Base-by-base conservation (phyloP, 2,888 invertebrate genomes). In the Hirtodrosophila alboralis region DNA sequence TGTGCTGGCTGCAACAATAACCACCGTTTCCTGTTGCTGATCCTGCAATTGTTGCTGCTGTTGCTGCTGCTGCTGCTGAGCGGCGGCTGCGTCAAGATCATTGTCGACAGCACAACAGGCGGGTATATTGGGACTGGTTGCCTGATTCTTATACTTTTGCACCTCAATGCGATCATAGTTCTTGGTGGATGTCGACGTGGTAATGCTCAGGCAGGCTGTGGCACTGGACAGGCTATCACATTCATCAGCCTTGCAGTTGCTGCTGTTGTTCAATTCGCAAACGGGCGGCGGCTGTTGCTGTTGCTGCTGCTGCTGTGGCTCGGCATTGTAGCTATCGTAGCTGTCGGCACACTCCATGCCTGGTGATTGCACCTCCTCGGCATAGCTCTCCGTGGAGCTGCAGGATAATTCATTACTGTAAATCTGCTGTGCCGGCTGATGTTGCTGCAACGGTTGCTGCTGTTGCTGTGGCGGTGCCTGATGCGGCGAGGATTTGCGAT, bases 101-200 rank as follows among this genome's bases (percentile, higher is more conserved):
- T 85, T 87, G 33, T 84, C 80, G 18, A 44, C 59, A 5, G 71
- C 71, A 81, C 79, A 85, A 47, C 79, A 85, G 48, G 69, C 75
- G 10, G 91, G 91, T 76, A 91, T 90, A 60, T 91, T 91, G 53
- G 91, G 91, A 86, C 91, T 91, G 59, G 91, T 91, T 51, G 91
- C 90, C 81, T 91, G 91, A 66, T 90, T 89, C 70, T 90, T 91
- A 48, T 89, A 89, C 72, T 89, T 90, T 57, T 90, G 91, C 63
- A 90, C 89, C 73, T 90, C 90, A 49, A 90, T 90, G 63, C 87
- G 87, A 59, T 89, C 89, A 36, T 86, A 89, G 64, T 87, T 84
- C 78, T 89, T 88, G 34, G 88, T 89, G 54, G 88, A 88, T 26
- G 88, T 89, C 41, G 89, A 71, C 30, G 88, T 88, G 10, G 84